phyloP scores from a whole-genome alignment of 2,797 vertebrate genomes.

The Periophthalmus magnuspinnatus region DNA sequence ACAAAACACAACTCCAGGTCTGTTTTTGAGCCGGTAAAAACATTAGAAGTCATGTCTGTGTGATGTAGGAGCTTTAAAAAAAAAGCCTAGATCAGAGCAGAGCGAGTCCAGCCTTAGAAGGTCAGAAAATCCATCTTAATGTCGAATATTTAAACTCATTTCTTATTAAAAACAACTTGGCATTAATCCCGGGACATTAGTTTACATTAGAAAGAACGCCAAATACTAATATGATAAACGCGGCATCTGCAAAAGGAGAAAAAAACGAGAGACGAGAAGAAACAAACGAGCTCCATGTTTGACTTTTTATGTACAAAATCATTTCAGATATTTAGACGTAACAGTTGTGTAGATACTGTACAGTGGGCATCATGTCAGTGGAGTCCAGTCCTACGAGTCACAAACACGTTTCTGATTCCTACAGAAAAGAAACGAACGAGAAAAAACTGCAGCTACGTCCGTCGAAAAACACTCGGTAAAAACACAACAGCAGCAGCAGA shows the following conservation, averaged over 20 bases:
- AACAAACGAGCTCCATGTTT: slow-evolving; percentile 3
- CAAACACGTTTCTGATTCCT: slow-evolving; percentile 2
- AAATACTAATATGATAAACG: background rate
- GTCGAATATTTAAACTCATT: too few relatives aligned
- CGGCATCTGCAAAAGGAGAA: background rate
- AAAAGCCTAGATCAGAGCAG: too few relatives aligned
- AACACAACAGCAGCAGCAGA: slow-evolving; percentile 21
- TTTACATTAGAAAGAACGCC: background rate
- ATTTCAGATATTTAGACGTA: slow-evolving; percentile 44
- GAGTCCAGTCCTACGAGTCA: too few relatives aligned
- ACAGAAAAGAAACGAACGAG: background rate
- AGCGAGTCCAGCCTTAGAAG: too few relatives aligned
- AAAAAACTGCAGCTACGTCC: slow-evolving; percentile 6
- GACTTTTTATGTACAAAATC: slow-evolving; percentile 63
- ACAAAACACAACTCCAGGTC: too few relatives aligned
- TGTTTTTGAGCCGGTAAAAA: too few relatives aligned
- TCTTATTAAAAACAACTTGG: background rate
- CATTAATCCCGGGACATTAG: background rate
- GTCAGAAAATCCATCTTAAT: too few relatives aligned
- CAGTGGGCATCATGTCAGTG: too few relatives aligned
- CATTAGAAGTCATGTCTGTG: too few relatives aligned
- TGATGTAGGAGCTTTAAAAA: too few relatives aligned
- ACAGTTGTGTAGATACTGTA: slow-evolving; percentile 37
- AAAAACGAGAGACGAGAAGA: slow-evolving; percentile 3
- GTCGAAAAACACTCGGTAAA: slow-evolving; percentile 5